Evolutionary conservation across 2,113 vertebrate genomes (phyloP), one percentile per base, ranked within the genome.

Genomic region (Aegithalos caudatus): DNA sequence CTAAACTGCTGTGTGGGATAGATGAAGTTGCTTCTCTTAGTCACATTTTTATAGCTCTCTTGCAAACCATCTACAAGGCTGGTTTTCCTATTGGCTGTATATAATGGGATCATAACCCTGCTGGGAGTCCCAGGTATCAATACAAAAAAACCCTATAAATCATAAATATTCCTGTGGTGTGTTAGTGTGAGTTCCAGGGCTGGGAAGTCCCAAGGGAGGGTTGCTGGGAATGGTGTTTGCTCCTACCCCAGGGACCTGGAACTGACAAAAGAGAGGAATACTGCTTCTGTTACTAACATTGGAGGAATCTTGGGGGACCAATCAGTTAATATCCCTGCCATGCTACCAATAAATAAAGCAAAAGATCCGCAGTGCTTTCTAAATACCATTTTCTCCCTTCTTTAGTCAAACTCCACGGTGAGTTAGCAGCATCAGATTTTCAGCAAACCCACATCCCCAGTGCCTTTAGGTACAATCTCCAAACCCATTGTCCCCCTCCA

Each of bases 71-170:
- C 81, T 83, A 6, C 47, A 24, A 37, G 83, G 58, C 76, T 51
- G 44, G 51, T 86, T 86, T 94, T 93, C 80, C 88, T 83, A 78
- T 58, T 88, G 86, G 76, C 80, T 90, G 70, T 31, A 9, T 81
- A 7, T 88, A 93, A 91, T 93, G 95, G 92, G 94, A 91, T 96
- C 90, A 69, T 64, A 96, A 94, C 76, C 71, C 92, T 86, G 64
- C 80, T 71, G 83, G 67, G 72, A 90, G 23, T 78, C 31, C 72
- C 86, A 83, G 72, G 44, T 73, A 88, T 53, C 67, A 64, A 74
- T 37, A 79, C 27, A 60, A 90, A 92, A 84, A 78, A 82, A 9
- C 1, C n/a, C 42, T 56, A 23, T 85, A 94, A 92, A 83, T 83
- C 42, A 86, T 44, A 81, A 78, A 90, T 78, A 73, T 92, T 88